A percentile compares a stretch with the other conserved stretches of the same genome.
phyloP scores from a whole-genome alignment of 2,113 vertebrate genomes.

The Sinocyclocheilus grahami region DNA sequence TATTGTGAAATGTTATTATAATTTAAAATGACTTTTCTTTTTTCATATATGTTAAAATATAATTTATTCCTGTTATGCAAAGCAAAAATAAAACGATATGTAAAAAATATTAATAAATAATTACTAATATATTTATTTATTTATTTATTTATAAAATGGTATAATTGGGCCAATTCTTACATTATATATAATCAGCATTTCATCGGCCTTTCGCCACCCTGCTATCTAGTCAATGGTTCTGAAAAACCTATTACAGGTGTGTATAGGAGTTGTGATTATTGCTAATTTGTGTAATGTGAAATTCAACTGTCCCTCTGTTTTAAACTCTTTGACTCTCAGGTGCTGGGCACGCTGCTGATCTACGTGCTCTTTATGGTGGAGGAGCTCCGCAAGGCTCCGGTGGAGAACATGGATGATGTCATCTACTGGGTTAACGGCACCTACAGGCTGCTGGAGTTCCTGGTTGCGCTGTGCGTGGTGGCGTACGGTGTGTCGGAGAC shows the following conservation, averaged over 20 bases:
- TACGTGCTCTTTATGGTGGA: conserved; percentile 98
- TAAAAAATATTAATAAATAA: no score
- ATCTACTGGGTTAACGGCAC: conserved; percentile 97
- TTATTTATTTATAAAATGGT: background rate
- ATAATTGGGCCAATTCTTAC: background rate
- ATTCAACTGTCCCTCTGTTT: background rate
- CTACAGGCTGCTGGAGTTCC: conserved; percentile 93
- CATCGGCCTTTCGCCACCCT: background rate
- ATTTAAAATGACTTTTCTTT: no score
- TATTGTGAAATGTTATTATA: no score
- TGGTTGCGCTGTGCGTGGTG: conserved; percentile 94
- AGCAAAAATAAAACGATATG: no score
- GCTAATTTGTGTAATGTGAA: background rate
- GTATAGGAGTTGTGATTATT: background rate
- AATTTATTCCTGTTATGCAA: no score
- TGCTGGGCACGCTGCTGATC: conserved; percentile 95
- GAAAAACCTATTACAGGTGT: background rate
- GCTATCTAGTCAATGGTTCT: background rate
- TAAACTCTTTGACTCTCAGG: conserved; percentile 71
- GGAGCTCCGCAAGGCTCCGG: conserved; percentile 93
- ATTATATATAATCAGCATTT: no score
- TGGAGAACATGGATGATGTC: conserved; percentile 98
- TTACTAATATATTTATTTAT: no score
- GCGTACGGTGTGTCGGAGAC: conserved; percentile 95
- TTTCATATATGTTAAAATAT: no score